phyloP scores from a whole-genome alignment of 2,797 vertebrate species.

The Clarias fuscus region DNA sequence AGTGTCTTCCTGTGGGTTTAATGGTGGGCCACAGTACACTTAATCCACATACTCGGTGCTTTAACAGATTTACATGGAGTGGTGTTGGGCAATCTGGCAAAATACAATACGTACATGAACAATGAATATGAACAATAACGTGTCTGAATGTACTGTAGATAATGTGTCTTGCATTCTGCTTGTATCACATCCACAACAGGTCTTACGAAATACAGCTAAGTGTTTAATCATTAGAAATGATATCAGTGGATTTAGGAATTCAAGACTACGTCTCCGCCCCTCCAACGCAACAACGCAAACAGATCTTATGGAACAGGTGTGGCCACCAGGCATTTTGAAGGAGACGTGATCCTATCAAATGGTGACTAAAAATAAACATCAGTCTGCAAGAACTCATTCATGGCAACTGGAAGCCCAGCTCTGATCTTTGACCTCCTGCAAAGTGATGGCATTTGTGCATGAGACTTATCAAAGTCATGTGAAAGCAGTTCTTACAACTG shows the following conservation, averaged over 20 bases:
- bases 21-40: background rate
- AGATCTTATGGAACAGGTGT: slow-evolving; percentile 76
- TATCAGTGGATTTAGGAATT: slow-evolving; percentile 46
- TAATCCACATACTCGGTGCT: background rate
- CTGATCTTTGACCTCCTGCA: slow-evolving; percentile 65
- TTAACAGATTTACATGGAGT: background rate
- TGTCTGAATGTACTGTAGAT: background rate
- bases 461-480: slow-evolving; percentile 37
- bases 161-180: background rate
- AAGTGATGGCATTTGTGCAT: slow-evolving; percentile 57
- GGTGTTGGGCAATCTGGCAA: background rate
- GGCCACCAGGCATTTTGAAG: slow-evolving; percentile 61
- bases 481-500: slow-evolving; percentile 17
- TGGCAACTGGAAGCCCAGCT: slow-evolving; percentile 60
- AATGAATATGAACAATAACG: background rate
- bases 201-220: background rate
- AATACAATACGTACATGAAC: background rate
- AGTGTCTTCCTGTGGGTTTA: background rate
- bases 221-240: slow-evolving; percentile 1
- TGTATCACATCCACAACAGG: background rate
- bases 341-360: slow-evolving; percentile 76
- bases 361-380: slow-evolving; percentile 80
- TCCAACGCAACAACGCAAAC: slow-evolving; percentile 38
- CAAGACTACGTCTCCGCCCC: slow-evolving; percentile 34
- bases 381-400: slow-evolving; percentile 59